These are phyloP conservation scores for Balaenoptera acutorostrata DNA, from an alignment of 2,113 vertebrate species.

Conservation along the genomic window DNA sequence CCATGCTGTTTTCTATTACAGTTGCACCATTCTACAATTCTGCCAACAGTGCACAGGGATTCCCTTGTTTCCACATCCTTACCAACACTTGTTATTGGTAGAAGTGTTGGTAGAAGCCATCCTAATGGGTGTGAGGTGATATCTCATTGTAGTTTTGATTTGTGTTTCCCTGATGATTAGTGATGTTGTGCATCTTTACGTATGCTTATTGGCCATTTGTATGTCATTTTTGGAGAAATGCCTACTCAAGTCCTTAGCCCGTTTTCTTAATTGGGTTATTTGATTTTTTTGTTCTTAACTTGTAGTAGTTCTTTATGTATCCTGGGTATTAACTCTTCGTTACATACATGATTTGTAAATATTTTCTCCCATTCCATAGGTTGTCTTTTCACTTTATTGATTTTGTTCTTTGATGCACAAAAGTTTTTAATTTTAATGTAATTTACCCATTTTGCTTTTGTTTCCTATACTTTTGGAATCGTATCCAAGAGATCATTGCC, in stretches of 20 bases:
- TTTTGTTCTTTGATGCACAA: neutral
- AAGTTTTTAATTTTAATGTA: neutral
- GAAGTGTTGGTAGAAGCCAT: neutral
- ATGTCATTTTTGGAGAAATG: neutral
- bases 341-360: neutral
- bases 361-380: neutral
- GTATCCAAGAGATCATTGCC: neutral
- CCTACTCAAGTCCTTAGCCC: neutral
- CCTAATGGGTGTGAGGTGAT: neutral
- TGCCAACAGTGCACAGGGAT: rapidly evolving
- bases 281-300: neutral
- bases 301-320: neutral
- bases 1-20: neutral
- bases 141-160: neutral
- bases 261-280: neutral
- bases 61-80: neutral
- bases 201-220: neutral
- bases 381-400: neutral
- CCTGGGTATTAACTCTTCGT: neutral
- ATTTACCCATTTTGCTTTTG: neutral
- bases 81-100: neutral
- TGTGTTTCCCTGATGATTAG: neutral
- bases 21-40: neutral
- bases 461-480: neutral
- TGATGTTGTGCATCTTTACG: neutral